A percentile compares a stretch with the other conserved stretches of the same genome.
phyloP scores from a whole-genome alignment of 2,113 vertebrate genomes.

The Lonchura striata region DNA sequence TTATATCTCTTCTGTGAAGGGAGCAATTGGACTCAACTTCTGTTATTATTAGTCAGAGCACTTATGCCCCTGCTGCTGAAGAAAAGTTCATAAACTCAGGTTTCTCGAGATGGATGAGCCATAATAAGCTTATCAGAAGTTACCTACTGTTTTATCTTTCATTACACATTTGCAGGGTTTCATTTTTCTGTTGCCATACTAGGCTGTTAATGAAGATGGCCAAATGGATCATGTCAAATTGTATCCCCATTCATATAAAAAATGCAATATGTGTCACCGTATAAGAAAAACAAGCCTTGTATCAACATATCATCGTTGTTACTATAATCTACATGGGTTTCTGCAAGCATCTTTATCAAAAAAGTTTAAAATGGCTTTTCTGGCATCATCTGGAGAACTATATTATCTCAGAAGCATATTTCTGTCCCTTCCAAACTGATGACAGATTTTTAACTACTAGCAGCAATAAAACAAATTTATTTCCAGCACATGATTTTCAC shows the following conservation, averaged over 20 bases:
- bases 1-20: not conserved
- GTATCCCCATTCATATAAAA: not conserved
- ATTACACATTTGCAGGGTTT: not conserved
- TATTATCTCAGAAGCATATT: not conserved
- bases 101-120: constrained; percentile 16
- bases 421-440: not conserved
- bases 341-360: not conserved
- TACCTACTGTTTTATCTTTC: constrained; percentile 19
- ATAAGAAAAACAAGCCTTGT: not conserved
- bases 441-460: constrained; percentile 11
- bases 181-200: not conserved
- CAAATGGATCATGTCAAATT: constrained; percentile 23
- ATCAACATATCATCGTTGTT: not conserved
- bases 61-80: not conserved
- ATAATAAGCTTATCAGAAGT: constrained; percentile 31
- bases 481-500: not conserved
- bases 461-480: constrained; percentile 1
- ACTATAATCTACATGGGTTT: not conserved
- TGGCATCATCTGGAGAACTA: not conserved
- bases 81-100: constrained; percentile 33
- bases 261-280: not conserved
- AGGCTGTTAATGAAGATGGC: constrained; percentile 13
- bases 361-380: not conserved
- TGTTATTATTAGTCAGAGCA: constrained; percentile 1
- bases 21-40: constrained; percentile 2